Evolutionary conservation across 2,797 vertebrate species (phyloP), one percentile per base, ranked within the genome.

Genomic region (Gadopsis marmoratus): DNA sequence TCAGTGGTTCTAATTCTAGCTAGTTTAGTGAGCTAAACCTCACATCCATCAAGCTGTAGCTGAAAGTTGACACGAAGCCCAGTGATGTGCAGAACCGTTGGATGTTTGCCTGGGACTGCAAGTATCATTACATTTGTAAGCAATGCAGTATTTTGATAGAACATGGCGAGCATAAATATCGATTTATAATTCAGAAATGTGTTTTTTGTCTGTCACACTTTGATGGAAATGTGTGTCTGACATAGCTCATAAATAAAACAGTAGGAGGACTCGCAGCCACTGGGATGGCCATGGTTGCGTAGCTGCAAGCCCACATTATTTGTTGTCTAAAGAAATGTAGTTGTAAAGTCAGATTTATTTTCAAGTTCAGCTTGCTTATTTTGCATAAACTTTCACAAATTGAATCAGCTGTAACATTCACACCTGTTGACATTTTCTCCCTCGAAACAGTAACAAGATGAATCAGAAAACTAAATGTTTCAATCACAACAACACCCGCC

Each of bases 381-480:
- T 65, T 67, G 29, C 51, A 48, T 17, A 53, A 66, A 62, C n/a
- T 47, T 79, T 67, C 74, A 10, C 39, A 39, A 64, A 67, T 50
- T 47, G 23, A 81, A 76, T 86, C 56, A 69, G 26, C 54, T 14
- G 67, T 50, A 70, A 50, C 41, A 55, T 80, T 70, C 16, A 19
- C 59, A 74, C 75, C 68, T 37, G 54, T 48, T 88, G 82, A 84
- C 80, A 86, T 87, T 84, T 81, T 77, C 50, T 76, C 55, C 65
- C 47, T 74, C 33, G 16, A 21, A 79, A 90, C 77, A 71, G 87
- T 69, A 74, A 74, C 37, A 43, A 45, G 45, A 88, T 83, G 87
- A 90, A 61, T 89, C 87, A 88, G 70, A 61, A 82, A 80, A 75
- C 61, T 17, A 77, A 71, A 79, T 71, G 69, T 80, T 85, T 67